phyloP scores from a whole-genome alignment of 2,797 vertebrate species.

The Peromyscus melanophrys region DNA sequence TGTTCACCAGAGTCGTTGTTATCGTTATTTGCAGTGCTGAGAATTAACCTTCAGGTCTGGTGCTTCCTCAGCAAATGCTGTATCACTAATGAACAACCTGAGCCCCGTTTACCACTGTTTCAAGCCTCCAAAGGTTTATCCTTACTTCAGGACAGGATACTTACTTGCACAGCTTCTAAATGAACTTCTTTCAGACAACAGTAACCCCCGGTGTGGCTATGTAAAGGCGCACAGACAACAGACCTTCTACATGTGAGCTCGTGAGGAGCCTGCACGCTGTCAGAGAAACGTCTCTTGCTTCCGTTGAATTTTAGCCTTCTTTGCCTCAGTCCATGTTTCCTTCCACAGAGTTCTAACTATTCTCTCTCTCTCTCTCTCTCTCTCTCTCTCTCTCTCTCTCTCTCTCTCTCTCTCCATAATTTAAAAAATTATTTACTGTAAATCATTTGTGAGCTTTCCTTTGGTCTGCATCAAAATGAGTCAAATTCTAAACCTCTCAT shows the following conservation, averaged over 20 bases:
- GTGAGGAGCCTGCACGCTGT: fast-evolving
- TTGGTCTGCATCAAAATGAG: neutral
- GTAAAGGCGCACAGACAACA: neutral
- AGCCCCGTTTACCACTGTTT: neutral
- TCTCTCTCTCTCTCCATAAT: neutral
- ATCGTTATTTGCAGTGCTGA: neutral
- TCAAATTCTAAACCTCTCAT: neutral
- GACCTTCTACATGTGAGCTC: fast-evolving
- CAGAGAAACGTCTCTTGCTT: neutral
- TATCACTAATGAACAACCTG: neutral
- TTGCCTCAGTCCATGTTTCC: neutral
- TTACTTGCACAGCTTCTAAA: neutral
- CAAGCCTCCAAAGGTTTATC: neutral
- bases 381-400: neutral
- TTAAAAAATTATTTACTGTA: neutral
- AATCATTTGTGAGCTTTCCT: neutral
- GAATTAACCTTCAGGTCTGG: neutral
- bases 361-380: neutral
- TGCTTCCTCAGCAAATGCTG: neutral
- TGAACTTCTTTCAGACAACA: neutral
- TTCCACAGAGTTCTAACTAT: neutral
- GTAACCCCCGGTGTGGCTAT: neutral
- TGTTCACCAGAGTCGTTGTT: neutral
- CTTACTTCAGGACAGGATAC: neutral
- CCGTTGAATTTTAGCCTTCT: neutral